Percentiles rank a stretch among this genome's conserved stretches.
phyloP scores from a whole-genome alignment of 2,113 vertebrate genomes.

The Eurypyga helias region DNA sequence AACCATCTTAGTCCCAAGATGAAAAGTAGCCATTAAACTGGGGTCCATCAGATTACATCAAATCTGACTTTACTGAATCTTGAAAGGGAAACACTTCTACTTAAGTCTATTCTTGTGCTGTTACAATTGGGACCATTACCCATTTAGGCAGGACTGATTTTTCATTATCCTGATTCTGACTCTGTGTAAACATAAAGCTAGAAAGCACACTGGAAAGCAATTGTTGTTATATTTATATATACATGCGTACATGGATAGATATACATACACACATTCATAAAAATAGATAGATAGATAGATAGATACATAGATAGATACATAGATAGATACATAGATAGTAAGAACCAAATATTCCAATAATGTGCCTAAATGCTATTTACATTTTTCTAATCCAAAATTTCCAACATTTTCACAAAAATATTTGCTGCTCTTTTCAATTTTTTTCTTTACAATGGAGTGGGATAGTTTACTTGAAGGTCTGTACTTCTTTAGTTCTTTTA shows the following conservation, averaged over 20 bases:
- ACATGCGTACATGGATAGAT: too few species aligned
- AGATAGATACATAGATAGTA: too few species aligned
- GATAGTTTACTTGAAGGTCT: neutral
- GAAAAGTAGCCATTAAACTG: neutral
- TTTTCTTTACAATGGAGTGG: neutral
- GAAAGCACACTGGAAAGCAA: neutral
- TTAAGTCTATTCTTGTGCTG: neutral
- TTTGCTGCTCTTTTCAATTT: neutral
- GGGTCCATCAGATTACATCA: neutral
- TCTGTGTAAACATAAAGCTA: neutral
- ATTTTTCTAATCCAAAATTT: neutral
- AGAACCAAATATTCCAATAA: neutral
- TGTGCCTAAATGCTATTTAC: neutral
- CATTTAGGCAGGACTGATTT: neutral
- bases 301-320: too few species aligned
- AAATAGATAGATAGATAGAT: neutral
- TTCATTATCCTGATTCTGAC: neutral
- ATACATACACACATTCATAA: neutral
- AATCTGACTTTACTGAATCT: neutral
- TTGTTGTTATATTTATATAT: neutral
- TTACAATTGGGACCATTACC: neutral
- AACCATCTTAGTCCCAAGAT: neutral
- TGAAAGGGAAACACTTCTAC: neutral
- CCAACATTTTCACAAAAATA: neutral
- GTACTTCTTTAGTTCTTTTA: neutral